Percentiles rank a stretch among this genome's conserved stretches.
Evolutionary conservation across 2,113 vertebrate species (phyloP).

Genomic region (Sciurus niger): DNA sequence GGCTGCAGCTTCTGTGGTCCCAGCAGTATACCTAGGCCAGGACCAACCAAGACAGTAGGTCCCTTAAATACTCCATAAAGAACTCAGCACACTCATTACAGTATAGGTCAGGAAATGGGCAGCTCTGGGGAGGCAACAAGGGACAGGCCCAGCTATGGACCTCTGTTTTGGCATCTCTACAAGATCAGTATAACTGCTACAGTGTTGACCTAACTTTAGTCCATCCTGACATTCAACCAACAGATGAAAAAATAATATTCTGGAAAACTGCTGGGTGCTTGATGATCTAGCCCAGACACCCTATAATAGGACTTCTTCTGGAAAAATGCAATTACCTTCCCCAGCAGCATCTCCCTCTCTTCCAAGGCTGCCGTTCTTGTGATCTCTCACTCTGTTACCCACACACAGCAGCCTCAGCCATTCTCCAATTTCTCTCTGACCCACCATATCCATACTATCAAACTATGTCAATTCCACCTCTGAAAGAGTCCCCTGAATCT

Average conservation of each 20-base stretch:
- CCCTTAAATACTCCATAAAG: not conserved
- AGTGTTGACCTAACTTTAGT: not conserved
- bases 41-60: not conserved
- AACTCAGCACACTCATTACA: not conserved
- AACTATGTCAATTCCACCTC: not conserved
- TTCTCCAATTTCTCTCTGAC: not conserved
- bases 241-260: conserved; percentile 1
- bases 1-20: not conserved
- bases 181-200: not conserved
- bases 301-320: not conserved
- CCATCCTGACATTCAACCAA: not conserved
- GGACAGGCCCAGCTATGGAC: not conserved
- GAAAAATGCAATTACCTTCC: not conserved
- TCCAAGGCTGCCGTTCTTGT: not conserved
- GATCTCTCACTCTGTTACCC: not conserved
- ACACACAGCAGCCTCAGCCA: not conserved
- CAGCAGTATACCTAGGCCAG: not conserved
- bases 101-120: not conserved
- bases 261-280: not conserved
- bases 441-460: not conserved
- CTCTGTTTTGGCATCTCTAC: not conserved
- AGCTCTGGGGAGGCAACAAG: not conserved
- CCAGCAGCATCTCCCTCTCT: not conserved
- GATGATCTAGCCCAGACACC: not conserved
- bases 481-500: not conserved